phyloP scores from a whole-genome alignment of 2,113 vertebrate genomes.

The Mesembrinibis cayennensis region DNA sequence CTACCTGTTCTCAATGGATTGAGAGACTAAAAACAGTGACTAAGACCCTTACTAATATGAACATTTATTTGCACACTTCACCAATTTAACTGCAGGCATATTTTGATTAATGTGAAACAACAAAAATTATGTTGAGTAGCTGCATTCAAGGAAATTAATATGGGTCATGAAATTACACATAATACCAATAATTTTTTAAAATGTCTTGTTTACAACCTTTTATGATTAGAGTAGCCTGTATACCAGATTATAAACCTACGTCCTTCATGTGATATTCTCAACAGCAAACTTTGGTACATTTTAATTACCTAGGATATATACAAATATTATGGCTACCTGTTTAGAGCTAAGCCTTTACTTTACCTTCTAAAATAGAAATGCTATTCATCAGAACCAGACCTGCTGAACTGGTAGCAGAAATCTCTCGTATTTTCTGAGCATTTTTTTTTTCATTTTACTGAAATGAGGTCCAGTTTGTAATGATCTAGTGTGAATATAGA shows the following conservation, averaged over 20 bases:
- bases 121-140: neutral
- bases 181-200: neutral
- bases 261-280: neutral
- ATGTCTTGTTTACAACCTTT: neutral
- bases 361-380: neutral
- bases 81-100: neutral
- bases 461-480: neutral
- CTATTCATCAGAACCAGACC: neutral
- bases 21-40: neutral
- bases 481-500: neutral
- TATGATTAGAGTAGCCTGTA: neutral
- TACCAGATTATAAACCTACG: neutral
- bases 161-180: neutral
- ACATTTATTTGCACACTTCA: neutral
- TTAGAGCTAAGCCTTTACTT: neutral
- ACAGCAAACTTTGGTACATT: neutral
- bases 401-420: neutral
- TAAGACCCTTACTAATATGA: neutral
- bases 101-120: neutral
- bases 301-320: neutral
- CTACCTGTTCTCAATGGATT: neutral
- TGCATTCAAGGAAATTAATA: neutral
- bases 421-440: neutral
- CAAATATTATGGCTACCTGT: neutral
- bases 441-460: neutral